These are phyloP conservation scores for Tympanoctomys barrerae DNA, from an alignment of 2,797 vertebrate genomes.

Conservation along the genomic window DNA sequence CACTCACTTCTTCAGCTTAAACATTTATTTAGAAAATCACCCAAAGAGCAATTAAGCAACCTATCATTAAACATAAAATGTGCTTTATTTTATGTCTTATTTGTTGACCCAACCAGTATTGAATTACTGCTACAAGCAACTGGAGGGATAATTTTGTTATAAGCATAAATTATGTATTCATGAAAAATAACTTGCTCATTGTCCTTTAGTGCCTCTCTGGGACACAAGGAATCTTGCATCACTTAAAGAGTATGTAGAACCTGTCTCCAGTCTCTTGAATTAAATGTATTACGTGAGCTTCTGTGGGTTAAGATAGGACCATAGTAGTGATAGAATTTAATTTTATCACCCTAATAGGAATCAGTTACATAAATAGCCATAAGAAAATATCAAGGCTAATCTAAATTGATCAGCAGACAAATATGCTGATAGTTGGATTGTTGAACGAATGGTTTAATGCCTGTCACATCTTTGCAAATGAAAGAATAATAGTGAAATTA, in stretches of 20 bases:
- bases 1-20: not conserved
- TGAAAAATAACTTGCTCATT: constrained; percentile 21
- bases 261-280: not conserved
- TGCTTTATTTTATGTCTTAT: not conserved
- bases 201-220: not conserved
- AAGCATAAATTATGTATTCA: constrained; percentile 37
- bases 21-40: not conserved
- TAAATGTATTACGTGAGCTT: not conserved
- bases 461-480: constrained; percentile 59
- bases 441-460: constrained; percentile 58
- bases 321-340: not conserved
- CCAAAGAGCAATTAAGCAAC: not conserved
- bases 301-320: not conserved
- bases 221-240: not conserved
- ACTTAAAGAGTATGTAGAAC: not conserved
- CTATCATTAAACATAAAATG: not conserved
- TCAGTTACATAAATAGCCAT: not conserved
- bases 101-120: not conserved
- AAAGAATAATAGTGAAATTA: constrained; percentile 68
- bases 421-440: constrained; percentile 50
- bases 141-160: not conserved
- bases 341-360: not conserved
- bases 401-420: constrained; percentile 54
- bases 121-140: not conserved
- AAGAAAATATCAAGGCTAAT: constrained; percentile 30